phyloP scores from a whole-genome alignment of 2,113 vertebrate species.

The Hippoglossus stenolepis region DNA sequence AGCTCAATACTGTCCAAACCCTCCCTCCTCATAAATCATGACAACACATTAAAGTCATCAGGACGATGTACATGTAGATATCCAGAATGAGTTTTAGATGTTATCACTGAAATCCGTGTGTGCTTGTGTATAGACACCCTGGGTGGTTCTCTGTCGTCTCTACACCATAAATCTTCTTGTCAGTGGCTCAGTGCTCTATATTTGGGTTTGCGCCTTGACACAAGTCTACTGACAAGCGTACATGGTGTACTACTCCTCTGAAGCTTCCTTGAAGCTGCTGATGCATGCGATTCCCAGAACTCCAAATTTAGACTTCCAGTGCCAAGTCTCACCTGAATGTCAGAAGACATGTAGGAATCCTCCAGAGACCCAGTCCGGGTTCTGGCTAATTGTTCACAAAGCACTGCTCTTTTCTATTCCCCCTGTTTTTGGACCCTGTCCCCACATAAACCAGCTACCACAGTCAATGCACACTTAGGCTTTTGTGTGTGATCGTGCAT shows the following conservation, averaged over 20 bases:
- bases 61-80: neutral
- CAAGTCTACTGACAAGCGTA: conserved; percentile 18
- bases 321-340: conserved; percentile 25
- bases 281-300: conserved; percentile 27
- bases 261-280: conserved; percentile 33
- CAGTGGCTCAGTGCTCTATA: neutral
- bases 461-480: conserved; percentile 1
- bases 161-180: conserved; percentile 40
- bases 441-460: conserved; percentile 18
- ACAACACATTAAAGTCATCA: conserved; percentile 23
- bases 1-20: neutral
- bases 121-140: neutral
- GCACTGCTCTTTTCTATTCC: neutral
- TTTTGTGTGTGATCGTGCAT: conserved; percentile 18
- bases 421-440: conserved; percentile 23
- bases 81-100: conserved; percentile 31
- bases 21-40: neutral
- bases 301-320: conserved; percentile 5
- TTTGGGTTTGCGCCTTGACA: conserved; percentile 32
- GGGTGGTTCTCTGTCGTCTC: conserved; percentile 30
- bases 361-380: neutral
- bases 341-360: conserved; percentile 24
- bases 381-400: conserved; percentile 25
- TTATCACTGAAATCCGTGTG: conserved; percentile 30
- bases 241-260: conserved; percentile 10